phyloP scores from a whole-genome alignment of 2,797 vertebrate species.

The Thripadectes ignobilis region DNA sequence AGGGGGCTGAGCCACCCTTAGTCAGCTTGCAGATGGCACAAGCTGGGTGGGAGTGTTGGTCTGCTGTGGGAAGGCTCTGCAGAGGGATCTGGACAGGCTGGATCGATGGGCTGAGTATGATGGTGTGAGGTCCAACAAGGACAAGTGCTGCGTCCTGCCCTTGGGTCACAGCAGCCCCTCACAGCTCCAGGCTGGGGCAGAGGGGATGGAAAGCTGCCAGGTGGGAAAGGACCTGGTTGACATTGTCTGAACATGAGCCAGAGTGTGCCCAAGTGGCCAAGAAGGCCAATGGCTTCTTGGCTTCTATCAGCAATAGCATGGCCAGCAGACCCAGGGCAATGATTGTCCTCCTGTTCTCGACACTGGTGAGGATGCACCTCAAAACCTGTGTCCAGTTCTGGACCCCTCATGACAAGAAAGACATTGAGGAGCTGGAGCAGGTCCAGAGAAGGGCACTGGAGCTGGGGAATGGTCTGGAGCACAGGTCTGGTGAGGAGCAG shows the following conservation, averaged over 20 bases:
- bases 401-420: not conserved
- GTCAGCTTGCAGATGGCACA: not conserved
- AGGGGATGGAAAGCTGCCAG: not conserved
- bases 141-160: rapidly evolving
- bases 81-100: not conserved
- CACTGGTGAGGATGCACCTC: not conserved
- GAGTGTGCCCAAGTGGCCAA: not conserved
- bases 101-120: not conserved
- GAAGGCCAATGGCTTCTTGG: not conserved
- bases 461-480: not conserved
- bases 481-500: not conserved
- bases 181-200: not conserved
- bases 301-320: not conserved
- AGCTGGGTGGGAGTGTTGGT: not conserved
- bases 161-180: not conserved
- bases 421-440: rapidly evolving
- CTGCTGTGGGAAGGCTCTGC: not conserved
- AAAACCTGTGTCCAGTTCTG: not conserved
- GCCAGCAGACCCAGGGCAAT: not conserved
- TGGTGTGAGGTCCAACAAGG: not conserved
- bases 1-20: not conserved
- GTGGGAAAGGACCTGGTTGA: not conserved
- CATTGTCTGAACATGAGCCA: not conserved
- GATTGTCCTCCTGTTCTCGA: not conserved
- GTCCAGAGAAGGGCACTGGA: not conserved